Conservation (phyloP, 2,888 invertebrate species). For the Gisinianus flammeolus region DNA sequence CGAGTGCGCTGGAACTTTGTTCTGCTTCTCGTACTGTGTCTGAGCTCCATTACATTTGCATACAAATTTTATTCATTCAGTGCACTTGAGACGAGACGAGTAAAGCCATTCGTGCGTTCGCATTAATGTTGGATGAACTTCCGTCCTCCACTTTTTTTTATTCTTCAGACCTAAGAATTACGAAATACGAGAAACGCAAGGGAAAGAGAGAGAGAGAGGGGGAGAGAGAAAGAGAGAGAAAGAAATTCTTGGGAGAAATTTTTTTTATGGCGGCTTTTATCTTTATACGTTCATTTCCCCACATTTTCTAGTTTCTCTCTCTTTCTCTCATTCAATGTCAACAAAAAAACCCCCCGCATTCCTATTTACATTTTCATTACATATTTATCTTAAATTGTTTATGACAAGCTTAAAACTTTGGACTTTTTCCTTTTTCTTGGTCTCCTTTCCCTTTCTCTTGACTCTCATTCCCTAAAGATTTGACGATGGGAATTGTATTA, state of each 20-base stretch:
- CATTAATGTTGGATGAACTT: conserved; percentile 39
- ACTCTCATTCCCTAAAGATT: not conserved
- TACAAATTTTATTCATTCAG: conserved; percentile 36
- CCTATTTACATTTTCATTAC: not conserved
- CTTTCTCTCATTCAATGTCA: too few species aligned
- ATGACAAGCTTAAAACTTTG: not conserved
- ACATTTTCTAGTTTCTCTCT: not conserved
- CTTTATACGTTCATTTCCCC: not conserved
- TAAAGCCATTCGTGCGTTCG: conserved; percentile 8
- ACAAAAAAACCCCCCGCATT: not conserved
- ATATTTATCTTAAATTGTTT: not conserved
- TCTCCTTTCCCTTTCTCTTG: not conserved
- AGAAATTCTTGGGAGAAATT: not conserved
- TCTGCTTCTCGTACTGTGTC: too few species aligned
- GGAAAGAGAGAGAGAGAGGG: too few species aligned
- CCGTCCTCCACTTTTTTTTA: conserved; percentile 18
- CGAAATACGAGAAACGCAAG: too few species aligned
- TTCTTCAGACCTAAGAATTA: not conserved
- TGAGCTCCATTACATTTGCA: conserved; percentile 38
- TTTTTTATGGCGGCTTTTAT: not conserved
- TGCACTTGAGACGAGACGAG: not conserved
- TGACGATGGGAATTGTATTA: not conserved
- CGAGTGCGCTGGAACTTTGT: too few species aligned
- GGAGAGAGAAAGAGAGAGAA: not conserved
- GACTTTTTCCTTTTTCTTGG: not conserved